These are phyloP conservation scores for Hylaea fasciaria DNA, from an alignment of 2,888 invertebrate species.

Conservation along the genomic window DNA sequence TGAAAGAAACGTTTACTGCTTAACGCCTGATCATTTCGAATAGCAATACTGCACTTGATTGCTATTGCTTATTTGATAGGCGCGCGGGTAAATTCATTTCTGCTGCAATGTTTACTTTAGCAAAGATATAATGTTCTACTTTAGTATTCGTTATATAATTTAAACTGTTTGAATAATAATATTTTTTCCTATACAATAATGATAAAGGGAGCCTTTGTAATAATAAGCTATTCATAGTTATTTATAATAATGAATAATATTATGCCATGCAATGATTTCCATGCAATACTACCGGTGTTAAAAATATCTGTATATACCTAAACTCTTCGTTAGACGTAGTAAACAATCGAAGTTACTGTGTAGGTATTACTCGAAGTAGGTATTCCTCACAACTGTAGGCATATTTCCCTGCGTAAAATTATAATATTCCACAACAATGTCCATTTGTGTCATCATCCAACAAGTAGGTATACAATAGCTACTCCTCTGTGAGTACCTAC, in stretches of 20 bases:
- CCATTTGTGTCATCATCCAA: conserved; percentile 5
- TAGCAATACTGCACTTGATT: conserved; percentile 55
- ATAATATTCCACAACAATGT: background rate
- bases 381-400: background rate
- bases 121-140: background rate
- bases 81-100: conserved; percentile 11
- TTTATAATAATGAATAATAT: no score
- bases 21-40: conserved; percentile 62
- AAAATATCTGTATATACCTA: no score
- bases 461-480: conserved; percentile 10
- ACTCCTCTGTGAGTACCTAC: conserved; percentile 6
- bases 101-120: background rate
- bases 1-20: conserved; percentile 46
- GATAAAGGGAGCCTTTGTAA: no score
- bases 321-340: background rate
- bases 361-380: background rate
- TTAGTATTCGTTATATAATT: no score
- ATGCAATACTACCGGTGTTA: no score
- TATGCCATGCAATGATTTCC: no score
- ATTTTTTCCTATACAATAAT: no score
- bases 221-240: no score
- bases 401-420: background rate
- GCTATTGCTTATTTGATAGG: conserved; percentile 47
- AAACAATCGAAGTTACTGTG: background rate
- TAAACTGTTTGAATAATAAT: no score